These are phyloP conservation scores for Ennomos erosarius DNA, from an alignment of 2,888 invertebrate species.

Conservation along the genomic window DNA sequence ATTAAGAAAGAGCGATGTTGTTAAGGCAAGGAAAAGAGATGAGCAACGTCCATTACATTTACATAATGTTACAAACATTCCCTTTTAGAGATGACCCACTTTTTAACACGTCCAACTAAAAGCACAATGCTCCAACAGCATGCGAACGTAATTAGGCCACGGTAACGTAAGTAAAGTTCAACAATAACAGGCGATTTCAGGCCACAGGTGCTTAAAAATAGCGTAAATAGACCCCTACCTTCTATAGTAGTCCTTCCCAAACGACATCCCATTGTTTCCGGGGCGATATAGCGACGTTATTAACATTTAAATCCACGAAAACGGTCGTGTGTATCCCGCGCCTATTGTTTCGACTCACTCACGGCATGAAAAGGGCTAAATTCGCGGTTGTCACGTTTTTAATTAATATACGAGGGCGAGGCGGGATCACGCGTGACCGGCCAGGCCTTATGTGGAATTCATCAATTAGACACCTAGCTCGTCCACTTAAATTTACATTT, in stretches of 20 bases:
- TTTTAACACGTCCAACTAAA: conserved; percentile 1
- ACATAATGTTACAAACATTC: conserved; percentile 5
- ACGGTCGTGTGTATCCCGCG: conserved; percentile 41
- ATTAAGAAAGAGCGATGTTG: no score
- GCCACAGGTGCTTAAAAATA: conserved; percentile 19
- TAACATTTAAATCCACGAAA: conserved; percentile 55
- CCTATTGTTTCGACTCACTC: conserved; percentile 56
- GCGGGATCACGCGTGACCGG: conserved; percentile 57
- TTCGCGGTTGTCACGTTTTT: conserved; percentile 78
- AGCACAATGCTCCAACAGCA: conserved; percentile 4
- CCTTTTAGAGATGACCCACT: conserved; percentile 3
- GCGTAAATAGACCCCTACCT: conserved; percentile 19
- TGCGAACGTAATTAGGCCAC: conserved; percentile 15
- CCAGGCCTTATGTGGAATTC: conserved; percentile 61
- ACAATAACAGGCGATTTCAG: background rate
- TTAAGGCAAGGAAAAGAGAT: no score
- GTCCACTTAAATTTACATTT: conserved; percentile 50
- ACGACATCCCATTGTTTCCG: conserved; percentile 24
- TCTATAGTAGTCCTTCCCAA: conserved; percentile 11
- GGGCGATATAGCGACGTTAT: conserved; percentile 42
- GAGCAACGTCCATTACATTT: background rate
- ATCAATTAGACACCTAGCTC: conserved; percentile 64
- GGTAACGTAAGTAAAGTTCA: conserved; percentile 10
- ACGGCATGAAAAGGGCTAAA: conserved; percentile 69
- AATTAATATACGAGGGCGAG: conserved; percentile 75